Conservation (phyloP, 1,140 invertebrate genomes). For the Diabrotica virgifera region DNA sequence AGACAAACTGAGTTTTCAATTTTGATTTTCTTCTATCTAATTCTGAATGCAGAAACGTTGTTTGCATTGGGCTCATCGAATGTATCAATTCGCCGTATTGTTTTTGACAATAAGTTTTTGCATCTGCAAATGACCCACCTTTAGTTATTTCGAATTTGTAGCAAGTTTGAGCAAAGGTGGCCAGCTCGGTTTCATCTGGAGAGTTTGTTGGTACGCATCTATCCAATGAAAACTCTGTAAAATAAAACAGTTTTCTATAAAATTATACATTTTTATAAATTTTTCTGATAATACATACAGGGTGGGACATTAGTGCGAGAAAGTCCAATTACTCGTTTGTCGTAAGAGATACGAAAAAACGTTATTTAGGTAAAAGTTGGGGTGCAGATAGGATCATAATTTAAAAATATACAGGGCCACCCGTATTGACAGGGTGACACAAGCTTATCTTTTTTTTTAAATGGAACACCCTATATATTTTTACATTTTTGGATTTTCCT, state of each 20-base stretch:
- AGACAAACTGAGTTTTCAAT: slow-evolving; percentile 81
- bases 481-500: no score
- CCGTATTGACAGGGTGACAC: no score
- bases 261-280: no score
- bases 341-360: no score
- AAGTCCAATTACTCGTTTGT: no score
- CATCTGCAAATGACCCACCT: slow-evolving; percentile 77
- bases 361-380: no score
- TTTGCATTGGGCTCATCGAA: slow-evolving; percentile 65
- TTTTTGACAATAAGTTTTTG: slow-evolving; percentile 68
- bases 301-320: no score
- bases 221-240: slow-evolving; percentile 75
- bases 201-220: slow-evolving; percentile 68
- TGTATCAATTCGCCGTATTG: slow-evolving; percentile 81
- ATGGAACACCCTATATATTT: no score
- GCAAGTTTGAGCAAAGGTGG: slow-evolving; percentile 80
- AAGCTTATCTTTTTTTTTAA: no score
- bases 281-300: no score
- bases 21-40: slow-evolving; percentile 74
- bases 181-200: slow-evolving; percentile 69
- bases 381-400: no score
- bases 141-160: slow-evolving; percentile 82
- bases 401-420: no score
- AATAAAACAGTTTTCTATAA: not conserved
- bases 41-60: slow-evolving; percentile 73